Conservation (phyloP, 2,113 vertebrate genomes). For the Elgaria multicarinata region DNA sequence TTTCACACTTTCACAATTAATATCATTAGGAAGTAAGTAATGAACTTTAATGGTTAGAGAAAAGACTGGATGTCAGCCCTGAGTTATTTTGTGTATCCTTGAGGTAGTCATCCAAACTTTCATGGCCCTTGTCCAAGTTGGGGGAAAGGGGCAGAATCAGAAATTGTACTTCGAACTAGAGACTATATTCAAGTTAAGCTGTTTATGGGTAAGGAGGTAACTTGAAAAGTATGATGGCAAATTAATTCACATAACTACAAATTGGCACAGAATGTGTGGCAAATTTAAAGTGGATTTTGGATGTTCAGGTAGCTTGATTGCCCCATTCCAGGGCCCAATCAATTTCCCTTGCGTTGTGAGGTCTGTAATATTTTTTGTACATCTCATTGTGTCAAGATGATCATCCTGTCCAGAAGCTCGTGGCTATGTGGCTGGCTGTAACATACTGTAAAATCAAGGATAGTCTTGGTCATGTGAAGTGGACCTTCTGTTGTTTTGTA, state of each 20-base stretch:
- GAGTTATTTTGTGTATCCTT: accelerated
- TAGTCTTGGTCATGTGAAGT: neutral
- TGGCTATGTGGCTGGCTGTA: neutral
- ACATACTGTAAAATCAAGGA: neutral
- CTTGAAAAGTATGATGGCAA: neutral
- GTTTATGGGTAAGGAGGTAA: neutral
- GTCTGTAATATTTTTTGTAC: neutral
- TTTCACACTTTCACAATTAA: neutral
- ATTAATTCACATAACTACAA: too few relatives aligned
- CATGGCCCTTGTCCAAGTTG: neutral
- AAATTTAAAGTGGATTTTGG: neutral
- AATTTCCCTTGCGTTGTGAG: neutral
- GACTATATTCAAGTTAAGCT: neutral
- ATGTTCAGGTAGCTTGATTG: neutral
- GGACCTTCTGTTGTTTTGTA: neutral
- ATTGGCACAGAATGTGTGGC: too few relatives aligned
- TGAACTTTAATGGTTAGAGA: neutral
- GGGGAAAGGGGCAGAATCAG: neutral
- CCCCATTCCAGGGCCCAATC: neutral
- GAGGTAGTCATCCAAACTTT: neutral
- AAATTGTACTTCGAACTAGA: neutral
- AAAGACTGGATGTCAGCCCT: too few relatives aligned
- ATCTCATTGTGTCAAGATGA: neutral
- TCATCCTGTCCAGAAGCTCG: neutral
- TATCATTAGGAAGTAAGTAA: neutral